Evolutionary conservation across 1,140 invertebrate species (phyloP), one percentile per base, ranked within the genome.

Genomic region (Penaeus chinensis): DNA sequence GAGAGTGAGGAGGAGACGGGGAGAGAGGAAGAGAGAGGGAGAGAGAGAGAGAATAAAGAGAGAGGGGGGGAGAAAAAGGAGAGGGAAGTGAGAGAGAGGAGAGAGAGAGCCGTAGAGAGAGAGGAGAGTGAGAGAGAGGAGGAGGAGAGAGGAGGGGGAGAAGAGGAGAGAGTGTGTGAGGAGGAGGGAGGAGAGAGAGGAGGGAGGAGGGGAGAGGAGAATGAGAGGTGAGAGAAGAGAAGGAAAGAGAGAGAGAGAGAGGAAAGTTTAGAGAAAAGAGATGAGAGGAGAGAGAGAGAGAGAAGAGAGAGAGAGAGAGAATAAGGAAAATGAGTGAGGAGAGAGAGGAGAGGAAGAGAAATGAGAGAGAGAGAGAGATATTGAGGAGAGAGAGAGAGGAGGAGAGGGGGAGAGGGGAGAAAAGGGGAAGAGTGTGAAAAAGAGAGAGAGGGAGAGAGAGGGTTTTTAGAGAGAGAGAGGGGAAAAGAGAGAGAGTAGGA

Each of bases 251-350:
- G 62, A 16, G 62, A 16, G 24, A 62, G 62, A 27, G 32, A 27
- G 32, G 47, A 19, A 60, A 81, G 60, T 42, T 54, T 19, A 81
- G 22, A 60, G 27, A 81, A 24, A 60, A 24, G 7, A 27, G 62
- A 37, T 16, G n/a, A 47, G 60, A 24, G n/a, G 24, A 47, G n/a
- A 81, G 60, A 60, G 60, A 81, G 47, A 60, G 78, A 60, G 42
- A 60, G 63, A n/a, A 24, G 78, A 61, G 60, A 61, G 78, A 61
- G 78, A 37, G 77, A 22, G 42, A 47, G 42, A 47, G 77, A 79
- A 42, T 22, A 22, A 37, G n/a, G 7, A 42, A 47, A 42, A 37
- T 16, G 13, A 76, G 13, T 76, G 71, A 16, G 27, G 18, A 16
- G 27, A 16, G 71, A 32, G 16, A 16, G 22, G 60, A 82, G 80